These are phyloP conservation scores for Endomychus coccineus DNA, from an alignment of 2,888 invertebrate genomes.

Conservation along the genomic window DNA sequence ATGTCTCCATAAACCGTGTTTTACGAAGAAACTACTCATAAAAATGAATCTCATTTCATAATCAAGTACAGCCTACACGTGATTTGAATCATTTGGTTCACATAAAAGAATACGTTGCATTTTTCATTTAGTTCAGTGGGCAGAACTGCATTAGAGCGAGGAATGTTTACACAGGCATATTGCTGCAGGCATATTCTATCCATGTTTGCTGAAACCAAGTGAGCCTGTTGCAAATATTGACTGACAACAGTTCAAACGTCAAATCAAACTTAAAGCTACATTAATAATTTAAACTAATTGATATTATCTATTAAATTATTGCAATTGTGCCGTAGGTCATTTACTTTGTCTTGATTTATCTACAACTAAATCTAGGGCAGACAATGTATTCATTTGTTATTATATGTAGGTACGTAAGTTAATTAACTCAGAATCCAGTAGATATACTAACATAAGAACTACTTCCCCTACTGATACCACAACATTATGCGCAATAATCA, in stretches of 20 bases:
- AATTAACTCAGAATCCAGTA: no score
- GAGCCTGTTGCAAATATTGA: constrained; percentile 15
- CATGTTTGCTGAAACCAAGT: constrained; percentile 8
- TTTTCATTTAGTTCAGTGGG: neutral
- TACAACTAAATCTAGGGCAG: neutral
- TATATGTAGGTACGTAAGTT: neutral
- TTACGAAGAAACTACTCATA: no score
- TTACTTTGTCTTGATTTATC: constrained; percentile 4
- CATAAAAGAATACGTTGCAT: no score
- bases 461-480: no score
- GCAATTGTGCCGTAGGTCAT: constrained; percentile 7
- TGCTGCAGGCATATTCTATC: constrained; percentile 9
- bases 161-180: constrained; percentile 16
- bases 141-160: constrained; percentile 6
- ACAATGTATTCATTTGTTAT: constrained; percentile 5
- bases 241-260: constrained; percentile 12
- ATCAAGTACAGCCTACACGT: no score
- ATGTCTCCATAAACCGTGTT: no score
- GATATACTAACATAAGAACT: no score
- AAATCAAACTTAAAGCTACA: constrained; percentile 12
- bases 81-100: no score
- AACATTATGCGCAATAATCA: no score
- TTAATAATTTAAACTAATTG: constrained; percentile 12
- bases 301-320: constrained; percentile 14
- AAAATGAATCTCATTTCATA: no score